Evolutionary conservation across 1,140 invertebrate species (phyloP).

Genomic region (Nomia melanderi): DNA sequence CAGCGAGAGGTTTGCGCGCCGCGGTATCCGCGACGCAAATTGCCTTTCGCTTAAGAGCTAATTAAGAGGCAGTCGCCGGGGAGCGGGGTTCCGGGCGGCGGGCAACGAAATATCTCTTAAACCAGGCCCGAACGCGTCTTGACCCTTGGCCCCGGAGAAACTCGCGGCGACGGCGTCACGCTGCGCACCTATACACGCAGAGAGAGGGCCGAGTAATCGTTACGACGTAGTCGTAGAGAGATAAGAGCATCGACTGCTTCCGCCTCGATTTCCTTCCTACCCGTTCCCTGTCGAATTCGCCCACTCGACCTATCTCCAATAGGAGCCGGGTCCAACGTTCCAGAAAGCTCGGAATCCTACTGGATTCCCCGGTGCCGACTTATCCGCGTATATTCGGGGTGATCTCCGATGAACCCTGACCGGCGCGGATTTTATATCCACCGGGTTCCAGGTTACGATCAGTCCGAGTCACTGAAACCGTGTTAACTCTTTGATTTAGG

Average conservation of each 20-base stretch:
- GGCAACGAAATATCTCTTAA: slow-evolving; percentile 41
- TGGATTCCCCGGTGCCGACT: slow-evolving; percentile 69
- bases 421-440: slow-evolving; percentile 54
- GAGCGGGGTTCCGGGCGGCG: slow-evolving; percentile 34
- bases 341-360: slow-evolving; percentile 68
- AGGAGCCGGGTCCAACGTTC: slow-evolving; percentile 47
- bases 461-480: slow-evolving; percentile 24
- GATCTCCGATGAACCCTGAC: slow-evolving; percentile 73
- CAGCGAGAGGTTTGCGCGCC: slow-evolving; percentile 58
- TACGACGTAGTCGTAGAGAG: slow-evolving; percentile 72
- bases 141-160: slow-evolving; percentile 42
- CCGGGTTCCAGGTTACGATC: not conserved
- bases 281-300: slow-evolving; percentile 34
- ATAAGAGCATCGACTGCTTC: slow-evolving; percentile 70
- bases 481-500: slow-evolving; percentile 39
- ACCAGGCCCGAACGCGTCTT: slow-evolving; percentile 49
- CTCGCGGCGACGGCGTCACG: slow-evolving; percentile 37
- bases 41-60: slow-evolving; percentile 66
- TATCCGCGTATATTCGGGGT: slow-evolving; percentile 69
- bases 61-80: slow-evolving; percentile 56
- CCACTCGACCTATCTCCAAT: slow-evolving; percentile 47
- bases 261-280: slow-evolving; percentile 53
- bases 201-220: slow-evolving; percentile 72
- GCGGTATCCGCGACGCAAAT: slow-evolving; percentile 55
- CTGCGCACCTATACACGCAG: slow-evolving; percentile 38